phyloP scores from a whole-genome alignment of 92 coral and sea anemone genomes.

The Heteractis magnifica region DNA sequence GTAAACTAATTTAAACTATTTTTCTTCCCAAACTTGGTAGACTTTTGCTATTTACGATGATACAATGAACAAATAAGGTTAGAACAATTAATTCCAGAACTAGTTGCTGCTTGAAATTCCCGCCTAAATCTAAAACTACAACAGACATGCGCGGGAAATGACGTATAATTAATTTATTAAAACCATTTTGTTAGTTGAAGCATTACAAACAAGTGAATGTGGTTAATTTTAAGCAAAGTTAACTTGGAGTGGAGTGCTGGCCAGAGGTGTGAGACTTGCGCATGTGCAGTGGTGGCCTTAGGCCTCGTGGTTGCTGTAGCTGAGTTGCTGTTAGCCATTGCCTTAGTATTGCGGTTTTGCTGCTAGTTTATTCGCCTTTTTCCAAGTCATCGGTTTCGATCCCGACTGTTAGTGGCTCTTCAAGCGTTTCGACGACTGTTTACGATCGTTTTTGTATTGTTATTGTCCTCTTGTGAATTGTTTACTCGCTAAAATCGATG shows the following conservation, averaged over 20 bases:
- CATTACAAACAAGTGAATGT: not conserved
- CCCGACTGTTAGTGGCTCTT: no score
- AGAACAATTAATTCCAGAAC: not conserved
- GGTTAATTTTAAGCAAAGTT: not conserved
- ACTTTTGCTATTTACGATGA: not conserved
- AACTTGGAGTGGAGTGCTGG: not conserved
- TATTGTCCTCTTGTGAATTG: no score
- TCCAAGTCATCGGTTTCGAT: no score
- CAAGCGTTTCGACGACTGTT: no score
- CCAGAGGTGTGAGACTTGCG: not conserved
- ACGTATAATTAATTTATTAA: not conserved
- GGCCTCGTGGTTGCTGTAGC: no score
- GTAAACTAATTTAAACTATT: no score
- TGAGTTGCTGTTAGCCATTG: no score
- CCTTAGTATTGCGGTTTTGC: no score
- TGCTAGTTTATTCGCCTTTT: no score
- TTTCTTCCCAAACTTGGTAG: not conserved
- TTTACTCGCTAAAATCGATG: not conserved
- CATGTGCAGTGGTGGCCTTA: not conserved
- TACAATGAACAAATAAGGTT: not conserved
- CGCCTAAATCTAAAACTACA: not conserved
- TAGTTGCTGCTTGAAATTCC: not conserved
- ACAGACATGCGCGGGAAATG: not conserved
- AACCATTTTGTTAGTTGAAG: not conserved
- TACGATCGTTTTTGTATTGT: no score